These are phyloP conservation scores for Invenusta paracnida DNA, from an alignment of 2,888 invertebrate genomes.

Conservation along the genomic window DNA sequence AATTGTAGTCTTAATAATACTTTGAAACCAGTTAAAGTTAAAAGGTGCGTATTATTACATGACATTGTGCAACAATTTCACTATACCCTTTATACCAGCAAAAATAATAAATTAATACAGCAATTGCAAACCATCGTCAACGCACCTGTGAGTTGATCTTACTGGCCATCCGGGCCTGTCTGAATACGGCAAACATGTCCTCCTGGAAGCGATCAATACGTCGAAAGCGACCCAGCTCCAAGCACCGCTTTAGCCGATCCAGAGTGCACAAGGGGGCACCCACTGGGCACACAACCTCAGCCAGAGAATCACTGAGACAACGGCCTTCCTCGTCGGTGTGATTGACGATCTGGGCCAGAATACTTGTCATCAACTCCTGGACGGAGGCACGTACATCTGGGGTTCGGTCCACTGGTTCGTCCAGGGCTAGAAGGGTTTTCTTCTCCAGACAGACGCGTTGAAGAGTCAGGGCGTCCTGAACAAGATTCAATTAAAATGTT, in stretches of 20 bases:
- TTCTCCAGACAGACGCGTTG: conserved; percentile 84
- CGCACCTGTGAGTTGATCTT: conserved; percentile 73
- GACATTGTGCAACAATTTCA: too few relatives aligned
- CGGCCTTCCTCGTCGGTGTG: conserved; percentile 41
- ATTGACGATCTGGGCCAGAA: conserved; percentile 84
- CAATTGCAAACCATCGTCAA: too few relatives aligned
- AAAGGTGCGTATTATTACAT: too few relatives aligned
- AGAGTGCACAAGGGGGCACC: conserved; percentile 67
- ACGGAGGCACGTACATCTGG: conserved; percentile 78
- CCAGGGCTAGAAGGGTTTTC: conserved; percentile 74
- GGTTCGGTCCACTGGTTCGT: conserved; percentile 71
- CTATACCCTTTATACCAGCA: too few relatives aligned
- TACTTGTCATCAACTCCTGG: conserved; percentile 79
- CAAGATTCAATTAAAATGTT: too few relatives aligned
- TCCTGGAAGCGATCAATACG: conserved; percentile 90
- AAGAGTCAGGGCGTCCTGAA: conserved; percentile 78
- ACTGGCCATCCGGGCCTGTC: conserved; percentile 76
- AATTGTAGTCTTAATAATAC: too few relatives aligned
- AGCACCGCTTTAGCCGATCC: conserved; percentile 82
- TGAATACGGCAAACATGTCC: conserved; percentile 87
- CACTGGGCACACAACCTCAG: conserved; percentile 30
- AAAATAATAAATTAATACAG: too few relatives aligned
- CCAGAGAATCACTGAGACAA: conserved; percentile 40
- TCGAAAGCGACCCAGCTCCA: conserved; percentile 85
- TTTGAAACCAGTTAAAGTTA: too few relatives aligned